A percentile compares a stretch with the other conserved stretches of the same genome.
Conservation (phyloP, 2,888 invertebrate genomes). For the Drosophila formosana region DNA sequence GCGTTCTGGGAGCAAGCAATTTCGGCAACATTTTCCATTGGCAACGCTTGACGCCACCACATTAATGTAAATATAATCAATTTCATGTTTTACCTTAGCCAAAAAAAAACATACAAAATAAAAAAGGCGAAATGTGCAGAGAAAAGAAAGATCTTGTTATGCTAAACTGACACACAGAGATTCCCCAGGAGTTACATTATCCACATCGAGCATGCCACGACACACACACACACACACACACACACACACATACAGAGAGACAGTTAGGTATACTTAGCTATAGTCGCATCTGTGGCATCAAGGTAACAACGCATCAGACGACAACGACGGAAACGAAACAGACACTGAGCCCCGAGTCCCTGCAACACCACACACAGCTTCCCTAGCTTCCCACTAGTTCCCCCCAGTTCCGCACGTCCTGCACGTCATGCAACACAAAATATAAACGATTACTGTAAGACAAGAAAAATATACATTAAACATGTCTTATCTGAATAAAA, state of each 20-base stretch:
- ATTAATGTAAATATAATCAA: constrained; percentile 83
- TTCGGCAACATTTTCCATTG: constrained; percentile 65
- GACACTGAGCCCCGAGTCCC: constrained; percentile 55
- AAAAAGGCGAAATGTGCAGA: constrained; percentile 32
- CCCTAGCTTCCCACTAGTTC: neutral
- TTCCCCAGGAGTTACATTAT: constrained; percentile 83
- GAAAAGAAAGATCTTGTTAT: constrained; percentile 80
- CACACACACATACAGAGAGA: constrained; percentile 26
- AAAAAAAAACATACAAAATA: constrained; percentile 52
- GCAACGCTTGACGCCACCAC: constrained; percentile 75
- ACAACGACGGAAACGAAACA: constrained; percentile 69
- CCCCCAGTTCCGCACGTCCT: constrained; percentile 17
- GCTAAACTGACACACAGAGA: constrained; percentile 83
- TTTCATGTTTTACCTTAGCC: constrained; percentile 78
- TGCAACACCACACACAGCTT: constrained; percentile 16
- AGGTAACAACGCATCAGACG: constrained; percentile 72
- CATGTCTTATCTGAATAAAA: constrained; percentile 82
- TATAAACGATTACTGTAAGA: constrained; percentile 82
- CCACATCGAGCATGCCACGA: constrained; percentile 55
- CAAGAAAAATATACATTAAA: constrained; percentile 82
- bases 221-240: constrained; percentile 29
- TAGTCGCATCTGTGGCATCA: constrained; percentile 63
- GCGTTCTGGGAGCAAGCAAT: constrained; percentile 41
- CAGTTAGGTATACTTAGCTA: constrained; percentile 24
- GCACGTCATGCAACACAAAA: constrained; percentile 62